These are phyloP conservation scores for Martes martes DNA, from an alignment of 2,113 vertebrate species.

Conservation along the genomic window DNA sequence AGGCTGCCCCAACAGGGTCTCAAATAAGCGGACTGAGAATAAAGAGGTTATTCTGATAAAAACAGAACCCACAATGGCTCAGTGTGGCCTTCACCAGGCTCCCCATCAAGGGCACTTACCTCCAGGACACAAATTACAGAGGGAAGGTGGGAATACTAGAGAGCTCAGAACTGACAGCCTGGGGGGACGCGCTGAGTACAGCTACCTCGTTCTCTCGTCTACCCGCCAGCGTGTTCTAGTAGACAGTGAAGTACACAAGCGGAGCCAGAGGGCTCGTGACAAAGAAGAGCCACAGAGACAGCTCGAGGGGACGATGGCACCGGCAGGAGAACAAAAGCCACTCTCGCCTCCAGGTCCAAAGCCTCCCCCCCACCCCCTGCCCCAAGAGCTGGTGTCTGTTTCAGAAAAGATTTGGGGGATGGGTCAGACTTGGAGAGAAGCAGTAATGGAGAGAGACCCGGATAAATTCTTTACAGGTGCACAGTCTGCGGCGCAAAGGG, in stretches of 20 bases:
- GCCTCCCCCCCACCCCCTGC: too few relatives aligned
- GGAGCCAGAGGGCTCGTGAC: neutral
- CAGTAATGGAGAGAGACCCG: neutral
- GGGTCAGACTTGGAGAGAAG: neutral
- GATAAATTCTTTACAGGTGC: neutral
- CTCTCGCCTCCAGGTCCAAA: neutral
- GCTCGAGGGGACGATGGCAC: neutral
- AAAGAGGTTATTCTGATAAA: neutral
- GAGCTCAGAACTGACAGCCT: neutral
- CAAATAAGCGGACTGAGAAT: neutral
- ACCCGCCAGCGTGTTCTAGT: neutral
- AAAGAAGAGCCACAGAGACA: neutral
- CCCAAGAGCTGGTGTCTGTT: neutral
- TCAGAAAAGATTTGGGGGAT: neutral
- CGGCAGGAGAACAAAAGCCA: neutral
- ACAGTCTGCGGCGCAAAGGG: neutral
- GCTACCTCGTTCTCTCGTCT: neutral
- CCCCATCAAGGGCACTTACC: neutral
- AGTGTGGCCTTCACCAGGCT: neutral
- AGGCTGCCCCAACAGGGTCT: neutral
- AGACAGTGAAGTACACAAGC: neutral
- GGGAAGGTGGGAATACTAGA: neutral
- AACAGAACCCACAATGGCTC: neutral
- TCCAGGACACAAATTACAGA: neutral
- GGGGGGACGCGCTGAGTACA: neutral